Evolutionary conservation across 1,140 invertebrate species (phyloP), one percentile per base, ranked within the genome.

Genomic region (Ips nitidus): DNA sequence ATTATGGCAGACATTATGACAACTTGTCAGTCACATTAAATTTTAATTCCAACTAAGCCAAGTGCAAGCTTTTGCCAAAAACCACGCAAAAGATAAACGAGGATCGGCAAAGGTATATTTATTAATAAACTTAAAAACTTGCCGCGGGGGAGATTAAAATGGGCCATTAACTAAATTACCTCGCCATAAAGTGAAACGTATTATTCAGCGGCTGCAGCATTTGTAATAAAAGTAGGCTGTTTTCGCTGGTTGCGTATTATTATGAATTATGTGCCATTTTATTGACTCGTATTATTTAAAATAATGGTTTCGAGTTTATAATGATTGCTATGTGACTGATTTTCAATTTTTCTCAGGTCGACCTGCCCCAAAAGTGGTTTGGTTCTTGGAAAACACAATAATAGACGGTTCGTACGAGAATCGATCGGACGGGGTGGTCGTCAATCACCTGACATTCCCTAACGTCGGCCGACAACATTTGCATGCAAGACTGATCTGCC

Each of bases 381-480:
- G 93, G 93, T 94, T 88, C 80, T 83, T 92, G 73, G 92, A 93
- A 78, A 92, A 93, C 77, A 84, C 83, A 4, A 86, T 94, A 72
- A 90, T 94, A 73, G 92, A 94, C 81, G 91, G 94, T 75, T 90
- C 90, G 3, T 93, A 86, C 80, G 89, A 90, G 71, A 85, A 88
- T 73, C 83, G 87, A 41, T 74, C 83, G 2, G 87, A 91, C 72
- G 90, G 88, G 1, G 80, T 89, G 41, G 91, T 91, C 45, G 84
- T 91, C 71, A 94, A 94, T 83, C 88, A 89, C 69, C 83, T 94
- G 73, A 87, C 86, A 50, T 92, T 90, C 79, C 87, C 88, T 37
- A 89, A 87, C 73, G 85, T 94, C 58, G 88, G 89, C 2, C 81
- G 91, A 8, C 89, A 92, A 79, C 90, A 94, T 81, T 84, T 93